Percentiles rank a stretch among this genome's conserved stretches.
Conservation (phyloP, 2,888 invertebrate species). For the Drosophila algonquin region DNA sequence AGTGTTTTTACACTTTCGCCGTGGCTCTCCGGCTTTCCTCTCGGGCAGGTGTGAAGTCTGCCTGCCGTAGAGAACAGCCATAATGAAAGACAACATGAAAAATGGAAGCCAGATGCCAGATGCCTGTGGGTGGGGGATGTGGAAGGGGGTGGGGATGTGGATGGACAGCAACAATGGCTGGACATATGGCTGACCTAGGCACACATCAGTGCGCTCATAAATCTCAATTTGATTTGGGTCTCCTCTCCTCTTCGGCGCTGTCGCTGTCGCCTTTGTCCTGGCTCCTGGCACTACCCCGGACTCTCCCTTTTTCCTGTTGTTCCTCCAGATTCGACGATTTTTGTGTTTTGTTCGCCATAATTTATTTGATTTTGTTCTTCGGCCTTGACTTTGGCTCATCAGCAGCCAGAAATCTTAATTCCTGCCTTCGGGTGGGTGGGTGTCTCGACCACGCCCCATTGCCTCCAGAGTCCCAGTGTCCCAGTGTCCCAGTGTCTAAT, state of each 20-base stretch:
- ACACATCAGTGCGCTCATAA: slow-evolving; percentile 76
- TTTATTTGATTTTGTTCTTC: slow-evolving; percentile 69
- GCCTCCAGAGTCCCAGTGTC: slow-evolving; percentile 27
- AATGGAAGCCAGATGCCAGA: slow-evolving; percentile 55
- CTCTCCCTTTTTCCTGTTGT: neutral
- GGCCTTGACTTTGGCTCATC: slow-evolving; percentile 44
- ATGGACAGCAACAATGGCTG: slow-evolving; percentile 18
- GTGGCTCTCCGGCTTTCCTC: neutral
- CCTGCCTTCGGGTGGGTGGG: slow-evolving; percentile 19
- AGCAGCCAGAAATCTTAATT: slow-evolving; percentile 17
- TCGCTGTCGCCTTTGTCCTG: slow-evolving; percentile 1
- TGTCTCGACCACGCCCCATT: slow-evolving; percentile 59
- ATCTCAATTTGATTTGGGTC: slow-evolving; percentile 80
- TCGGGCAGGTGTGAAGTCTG: slow-evolving; percentile 27
- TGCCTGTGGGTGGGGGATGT: slow-evolving; percentile 6
- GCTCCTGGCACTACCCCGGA: neutral
- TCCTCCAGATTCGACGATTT: slow-evolving; percentile 42
- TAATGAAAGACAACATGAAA: slow-evolving; percentile 62
- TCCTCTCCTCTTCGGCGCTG: slow-evolving; percentile 11
- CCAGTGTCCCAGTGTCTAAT: slow-evolving; percentile 57
- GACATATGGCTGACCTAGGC: slow-evolving; percentile 58
- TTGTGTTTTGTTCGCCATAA: slow-evolving; percentile 48
- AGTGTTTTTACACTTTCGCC: too few relatives aligned
- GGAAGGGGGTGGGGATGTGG: too few relatives aligned
- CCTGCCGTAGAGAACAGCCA: slow-evolving; percentile 20